A percentile compares a stretch with the other conserved stretches of the same genome.
Evolutionary conservation across 2,888 invertebrate species (phyloP).

Genomic region (Drosophila phalerata): DNA sequence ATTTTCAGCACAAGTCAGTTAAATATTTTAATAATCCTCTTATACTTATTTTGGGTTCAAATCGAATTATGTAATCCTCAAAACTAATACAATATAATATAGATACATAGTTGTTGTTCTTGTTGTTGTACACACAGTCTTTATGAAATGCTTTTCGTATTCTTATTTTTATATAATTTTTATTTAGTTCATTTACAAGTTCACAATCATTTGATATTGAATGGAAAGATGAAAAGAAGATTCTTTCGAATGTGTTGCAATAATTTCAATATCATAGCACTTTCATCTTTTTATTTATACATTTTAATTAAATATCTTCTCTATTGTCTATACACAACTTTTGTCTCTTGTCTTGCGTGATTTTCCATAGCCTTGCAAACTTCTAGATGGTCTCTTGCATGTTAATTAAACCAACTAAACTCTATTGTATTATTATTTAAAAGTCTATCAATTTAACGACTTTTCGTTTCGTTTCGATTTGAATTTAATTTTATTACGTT

Average conservation of each 20-base stretch:
- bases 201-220: neutral
- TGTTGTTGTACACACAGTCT: conserved; percentile 77
- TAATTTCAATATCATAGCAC: conserved; percentile 9
- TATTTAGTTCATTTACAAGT: neutral
- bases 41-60: conserved; percentile 44
- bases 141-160: conserved; percentile 29
- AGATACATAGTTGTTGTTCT: conserved; percentile 81
- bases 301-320: conserved; percentile 8
- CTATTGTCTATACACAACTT: conserved; percentile 35
- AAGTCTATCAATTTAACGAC: conserved; percentile 16
- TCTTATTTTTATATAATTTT: neutral
- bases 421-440: conserved; percentile 27
- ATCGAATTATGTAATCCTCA: conserved; percentile 54
- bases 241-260: neutral
- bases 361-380: conserved; percentile 66
- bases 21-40: conserved; percentile 45
- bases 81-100: conserved; percentile 61
- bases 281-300: conserved; percentile 1
- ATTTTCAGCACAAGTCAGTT: conserved; percentile 72
- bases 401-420: conserved; percentile 39
- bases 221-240: neutral
- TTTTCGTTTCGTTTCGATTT: conserved; percentile 16
- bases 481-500: conserved; percentile 6
- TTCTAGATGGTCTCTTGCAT: conserved; percentile 75
- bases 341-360: conserved; percentile 72